Base-by-base conservation (phyloP, 2,113 vertebrate species). In the Scartelaos histophorus region DNA sequence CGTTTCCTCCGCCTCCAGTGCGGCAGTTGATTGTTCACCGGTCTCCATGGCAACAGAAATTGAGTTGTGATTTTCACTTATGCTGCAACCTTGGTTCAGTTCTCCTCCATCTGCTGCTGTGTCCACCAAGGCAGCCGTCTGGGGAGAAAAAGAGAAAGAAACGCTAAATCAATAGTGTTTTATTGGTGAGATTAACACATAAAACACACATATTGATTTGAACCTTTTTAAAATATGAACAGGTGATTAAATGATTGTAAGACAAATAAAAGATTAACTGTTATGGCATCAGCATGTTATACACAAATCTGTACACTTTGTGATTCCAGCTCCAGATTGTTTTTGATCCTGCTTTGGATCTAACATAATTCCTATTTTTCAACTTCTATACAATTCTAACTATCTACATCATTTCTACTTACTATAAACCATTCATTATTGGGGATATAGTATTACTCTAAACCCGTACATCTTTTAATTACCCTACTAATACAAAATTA, bases 11-110 rank as follows among this genome's bases (percentile, higher is more conserved):
- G 80, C 87, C 86, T 90, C 89, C 82, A 80, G 85, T 60, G 66
- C 85, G 60, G 70, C 72, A 74, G 78, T 78, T 80, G 85, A 88
- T 89, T 90, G 89, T 87, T 93, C 90, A 75, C 77, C 76, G 54
- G 93, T 94, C 91, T 94, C 93, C 93, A 95, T 94, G 87, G 93
- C 82, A 85, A 94, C 84, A 24, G 85, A 73, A 74, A 82, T 74
- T 61, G 76, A 86, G 74, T 80, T 87, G 76, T 82, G 84, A 87
- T 87, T 91, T 69, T 87, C 85, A 81, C 87, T 81, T 87, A 72
- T 78, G 81, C 85, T 87, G 89, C 77, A 86, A 79, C 67, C 80
- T 85, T 89, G 74, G 35, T 79, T 92, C 82, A 92, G 71, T 82
- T 90, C 82, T 79, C 81, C 83, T 80, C 88, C 87, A 87, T 91